phyloP scores from a whole-genome alignment of 2,113 vertebrate species.

The Phaethon lepturus region DNA sequence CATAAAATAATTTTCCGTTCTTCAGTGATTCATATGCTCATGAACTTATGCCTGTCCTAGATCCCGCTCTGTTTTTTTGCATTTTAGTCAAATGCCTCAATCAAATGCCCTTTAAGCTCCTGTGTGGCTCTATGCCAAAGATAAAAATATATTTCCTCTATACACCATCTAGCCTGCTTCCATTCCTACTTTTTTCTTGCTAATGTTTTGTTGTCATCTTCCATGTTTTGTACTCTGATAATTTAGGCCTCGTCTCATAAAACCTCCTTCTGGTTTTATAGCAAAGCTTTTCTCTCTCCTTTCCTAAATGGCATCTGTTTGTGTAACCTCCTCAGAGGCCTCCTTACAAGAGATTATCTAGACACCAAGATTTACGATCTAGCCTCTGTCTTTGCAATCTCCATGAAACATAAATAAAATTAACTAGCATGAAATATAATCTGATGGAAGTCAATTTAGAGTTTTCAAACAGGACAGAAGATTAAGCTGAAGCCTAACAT shows the following conservation, averaged over 20 bases:
- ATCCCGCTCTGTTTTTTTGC: not conserved
- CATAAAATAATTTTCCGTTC: not conserved
- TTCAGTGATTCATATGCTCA: not conserved
- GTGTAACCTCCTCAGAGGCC: not conserved
- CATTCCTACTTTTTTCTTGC: not conserved
- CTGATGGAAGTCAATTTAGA: not conserved
- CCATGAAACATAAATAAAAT: not conserved
- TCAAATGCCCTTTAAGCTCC: constrained; percentile 25
- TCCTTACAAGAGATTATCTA: not conserved
- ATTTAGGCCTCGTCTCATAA: not conserved
- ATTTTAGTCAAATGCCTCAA: constrained; percentile 49
- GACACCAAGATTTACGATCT: not conserved
- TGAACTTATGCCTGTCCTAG: not conserved
- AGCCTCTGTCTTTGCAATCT: not conserved
- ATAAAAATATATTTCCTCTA: not conserved
- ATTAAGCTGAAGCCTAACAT: not conserved
- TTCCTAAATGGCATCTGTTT: not conserved
- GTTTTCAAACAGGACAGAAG: not conserved
- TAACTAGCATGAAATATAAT: not conserved
- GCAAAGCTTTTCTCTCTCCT: not conserved
- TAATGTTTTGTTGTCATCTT: not conserved
- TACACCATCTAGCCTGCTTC: not conserved
- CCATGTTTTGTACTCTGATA: not conserved
- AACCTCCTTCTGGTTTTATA: not conserved
- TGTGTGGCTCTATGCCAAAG: not conserved